These are phyloP conservation scores for Leucoptera coffeella DNA, from an alignment of 2,888 invertebrate genomes.

Conservation along the genomic window DNA sequence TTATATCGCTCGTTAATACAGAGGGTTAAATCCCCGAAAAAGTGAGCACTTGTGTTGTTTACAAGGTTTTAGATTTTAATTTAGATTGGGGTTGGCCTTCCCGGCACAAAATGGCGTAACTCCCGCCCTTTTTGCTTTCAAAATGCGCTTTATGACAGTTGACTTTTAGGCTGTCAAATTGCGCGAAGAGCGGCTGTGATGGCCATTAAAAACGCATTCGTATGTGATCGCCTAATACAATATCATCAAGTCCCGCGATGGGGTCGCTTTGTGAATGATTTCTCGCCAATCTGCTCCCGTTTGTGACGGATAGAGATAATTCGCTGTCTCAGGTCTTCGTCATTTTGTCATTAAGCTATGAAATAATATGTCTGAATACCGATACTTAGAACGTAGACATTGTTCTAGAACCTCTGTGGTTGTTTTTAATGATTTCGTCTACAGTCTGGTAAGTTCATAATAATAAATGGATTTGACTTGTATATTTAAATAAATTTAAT, in stretches of 20 bases:
- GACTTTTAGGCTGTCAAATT: too few species aligned
- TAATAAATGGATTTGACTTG: too few species aligned
- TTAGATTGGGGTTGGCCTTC: constrained; percentile 45
- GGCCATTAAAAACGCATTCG: constrained; percentile 54
- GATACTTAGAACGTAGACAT: too few species aligned
- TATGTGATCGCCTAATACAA: constrained; percentile 56
- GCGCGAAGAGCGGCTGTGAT: constrained; percentile 14
- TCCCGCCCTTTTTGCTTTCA: constrained; percentile 11
- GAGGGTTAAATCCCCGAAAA: constrained; percentile 55
- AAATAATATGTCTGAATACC: too few species aligned
- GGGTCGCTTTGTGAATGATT: constrained; percentile 50
- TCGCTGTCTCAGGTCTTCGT: too few species aligned
- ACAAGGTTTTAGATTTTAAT: constrained; percentile 58
- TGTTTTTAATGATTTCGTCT: too few species aligned
- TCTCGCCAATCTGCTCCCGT: constrained; percentile 47
- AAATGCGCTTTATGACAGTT: too few species aligned
- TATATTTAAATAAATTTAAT: too few species aligned
- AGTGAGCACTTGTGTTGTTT: constrained; percentile 57
- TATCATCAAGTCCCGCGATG: constrained; percentile 43
- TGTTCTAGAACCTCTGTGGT: too few species aligned
- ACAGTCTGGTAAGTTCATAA: too few species aligned
- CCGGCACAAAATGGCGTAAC: constrained; percentile 22
- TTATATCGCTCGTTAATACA: constrained; percentile 46
- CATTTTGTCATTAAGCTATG: too few species aligned
- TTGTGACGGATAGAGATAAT: constrained; percentile 17